A percentile compares a stretch with the other conserved stretches of the same genome.
phyloP scores from a whole-genome alignment of 2,797 vertebrate species.

The Macropodus opercularis region DNA sequence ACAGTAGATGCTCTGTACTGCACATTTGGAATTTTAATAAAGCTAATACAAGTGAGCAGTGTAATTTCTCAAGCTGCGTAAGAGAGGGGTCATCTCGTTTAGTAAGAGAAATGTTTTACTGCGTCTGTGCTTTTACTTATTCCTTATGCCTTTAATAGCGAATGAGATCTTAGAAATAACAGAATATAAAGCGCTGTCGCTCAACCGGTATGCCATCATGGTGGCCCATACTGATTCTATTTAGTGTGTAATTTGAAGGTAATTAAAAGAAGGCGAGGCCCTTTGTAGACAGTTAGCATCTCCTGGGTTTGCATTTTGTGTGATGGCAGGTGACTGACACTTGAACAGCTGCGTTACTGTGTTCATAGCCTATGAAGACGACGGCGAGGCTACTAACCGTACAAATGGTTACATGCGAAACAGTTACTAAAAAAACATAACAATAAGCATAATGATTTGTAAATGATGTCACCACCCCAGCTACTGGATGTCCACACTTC shows the following conservation, averaged over 20 bases:
- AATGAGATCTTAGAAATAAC: background rate
- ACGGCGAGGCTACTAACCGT: too few species aligned
- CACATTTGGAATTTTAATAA: constrained; percentile 73
- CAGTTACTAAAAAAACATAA: too few species aligned
- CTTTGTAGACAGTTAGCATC: background rate
- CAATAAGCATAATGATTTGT: too few species aligned
- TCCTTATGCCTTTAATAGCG: background rate
- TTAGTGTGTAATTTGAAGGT: constrained; percentile 1
- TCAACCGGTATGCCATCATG: background rate
- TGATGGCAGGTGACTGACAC: background rate
- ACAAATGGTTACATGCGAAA: too few species aligned
- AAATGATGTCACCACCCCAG: too few species aligned
- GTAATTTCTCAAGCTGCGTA: constrained; percentile 26
- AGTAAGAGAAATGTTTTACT: constrained; percentile 14
- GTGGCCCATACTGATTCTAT: constrained; percentile 2
- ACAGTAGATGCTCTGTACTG: constrained; percentile 62
- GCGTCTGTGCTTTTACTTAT: background rate
- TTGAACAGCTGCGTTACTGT: background rate
- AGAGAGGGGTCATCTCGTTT: constrained; percentile 1
- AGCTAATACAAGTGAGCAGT: constrained; percentile 46
- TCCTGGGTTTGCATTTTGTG: background rate
- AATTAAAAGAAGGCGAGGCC: constrained; percentile 4
- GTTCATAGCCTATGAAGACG: background rate
- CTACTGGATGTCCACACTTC: too few species aligned
- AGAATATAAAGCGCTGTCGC: background rate